These are phyloP conservation scores for Morone chrysops DNA, from an alignment of 2,113 vertebrate species.

Conservation along the genomic window DNA sequence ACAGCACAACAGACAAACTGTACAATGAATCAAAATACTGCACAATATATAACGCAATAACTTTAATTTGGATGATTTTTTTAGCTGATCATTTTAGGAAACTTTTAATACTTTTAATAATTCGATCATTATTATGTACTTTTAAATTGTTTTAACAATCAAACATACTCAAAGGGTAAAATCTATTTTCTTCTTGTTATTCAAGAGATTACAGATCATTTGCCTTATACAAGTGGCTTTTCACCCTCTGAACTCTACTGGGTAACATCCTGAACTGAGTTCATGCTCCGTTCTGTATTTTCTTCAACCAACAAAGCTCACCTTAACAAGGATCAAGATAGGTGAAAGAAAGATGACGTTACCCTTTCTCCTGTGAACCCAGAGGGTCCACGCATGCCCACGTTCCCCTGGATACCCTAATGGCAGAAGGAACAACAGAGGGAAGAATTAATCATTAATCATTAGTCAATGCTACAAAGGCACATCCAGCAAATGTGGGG, in stretches of 20 bases:
- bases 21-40: too few species aligned
- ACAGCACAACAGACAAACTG: too few species aligned
- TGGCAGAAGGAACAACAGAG: conserved; percentile 2
- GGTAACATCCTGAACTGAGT: background rate
- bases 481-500: background rate
- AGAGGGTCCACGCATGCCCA: conserved; percentile 84
- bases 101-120: background rate
- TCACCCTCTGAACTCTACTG: background rate
- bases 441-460: background rate
- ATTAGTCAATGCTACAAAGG: background rate
- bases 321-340: background rate
- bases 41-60: too few species aligned
- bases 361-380: conserved; percentile 87
- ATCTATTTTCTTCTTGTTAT: background rate
- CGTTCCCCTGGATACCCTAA: conserved; percentile 86
- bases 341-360: conserved; percentile 13
- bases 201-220: too few species aligned
- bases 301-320: background rate
- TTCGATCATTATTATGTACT: too few species aligned
- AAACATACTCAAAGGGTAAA: too few species aligned
- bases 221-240: background rate
- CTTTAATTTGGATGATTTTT: too few species aligned
- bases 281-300: background rate
- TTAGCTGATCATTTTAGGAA: too few species aligned
- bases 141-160: too few species aligned